phyloP scores from a whole-genome alignment of 2,888 invertebrate species.

The Pheosia tremula region DNA sequence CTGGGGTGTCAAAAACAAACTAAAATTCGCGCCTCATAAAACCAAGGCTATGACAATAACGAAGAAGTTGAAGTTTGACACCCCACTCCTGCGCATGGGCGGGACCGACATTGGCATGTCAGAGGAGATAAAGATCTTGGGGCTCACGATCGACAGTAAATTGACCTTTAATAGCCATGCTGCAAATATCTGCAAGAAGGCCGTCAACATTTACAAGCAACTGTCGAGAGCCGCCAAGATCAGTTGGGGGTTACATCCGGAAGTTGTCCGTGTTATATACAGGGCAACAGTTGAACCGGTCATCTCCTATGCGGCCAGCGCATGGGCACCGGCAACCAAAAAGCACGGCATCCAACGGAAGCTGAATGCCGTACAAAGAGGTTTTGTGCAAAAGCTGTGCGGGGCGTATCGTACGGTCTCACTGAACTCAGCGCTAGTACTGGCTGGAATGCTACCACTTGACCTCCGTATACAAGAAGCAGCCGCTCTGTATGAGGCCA shows the following conservation, averaged over 20 bases:
- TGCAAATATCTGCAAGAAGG: neutral
- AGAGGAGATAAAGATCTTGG: neutral
- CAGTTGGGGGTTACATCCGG: conserved; percentile 12
- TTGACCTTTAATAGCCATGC: neutral
- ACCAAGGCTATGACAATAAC: neutral
- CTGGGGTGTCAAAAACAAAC: neutral
- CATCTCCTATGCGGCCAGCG: conserved; percentile 14
- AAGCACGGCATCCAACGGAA: too few species aligned
- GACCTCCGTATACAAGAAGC: too few species aligned
- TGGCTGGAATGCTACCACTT: too few species aligned
- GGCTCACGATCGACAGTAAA: neutral
- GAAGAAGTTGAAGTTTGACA: neutral
- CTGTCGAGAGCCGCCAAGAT: conserved; percentile 11
- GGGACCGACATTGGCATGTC: neutral
- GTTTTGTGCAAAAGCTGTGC: too few species aligned
- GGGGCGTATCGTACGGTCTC: too few species aligned
- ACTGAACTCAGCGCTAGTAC: too few species aligned
- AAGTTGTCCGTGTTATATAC: conserved; percentile 16
- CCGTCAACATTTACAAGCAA: conserved; percentile 10
- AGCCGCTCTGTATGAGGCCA: too few species aligned
- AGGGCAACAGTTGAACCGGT: conserved; percentile 14
- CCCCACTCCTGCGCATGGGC: neutral
- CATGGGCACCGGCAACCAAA: conserved; percentile 5
- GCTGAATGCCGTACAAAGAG: too few species aligned
- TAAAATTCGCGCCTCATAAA: neutral